phyloP scores from a whole-genome alignment of 2,888 invertebrate genomes.

The Callyntrura sp. region DNA sequence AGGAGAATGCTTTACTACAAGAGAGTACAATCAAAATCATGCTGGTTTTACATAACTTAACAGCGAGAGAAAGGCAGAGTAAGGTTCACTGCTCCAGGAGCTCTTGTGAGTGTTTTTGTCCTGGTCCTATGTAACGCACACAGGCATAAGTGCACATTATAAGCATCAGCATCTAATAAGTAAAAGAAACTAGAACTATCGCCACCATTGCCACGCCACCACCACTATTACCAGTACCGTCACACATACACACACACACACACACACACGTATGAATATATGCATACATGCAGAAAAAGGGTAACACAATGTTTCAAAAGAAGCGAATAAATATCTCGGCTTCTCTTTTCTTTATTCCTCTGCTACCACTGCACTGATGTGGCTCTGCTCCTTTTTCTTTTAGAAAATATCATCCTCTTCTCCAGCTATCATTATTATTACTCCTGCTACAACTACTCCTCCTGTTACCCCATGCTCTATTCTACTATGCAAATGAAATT shows the following conservation, averaged over 20 bases:
- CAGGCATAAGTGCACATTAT: background rate
- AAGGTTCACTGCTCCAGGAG: constrained; percentile 45
- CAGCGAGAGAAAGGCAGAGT: background rate
- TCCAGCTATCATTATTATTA: background rate
- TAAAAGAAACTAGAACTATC: background rate
- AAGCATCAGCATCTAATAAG: background rate
- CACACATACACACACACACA: constrained; percentile 6
- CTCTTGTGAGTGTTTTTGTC: background rate
- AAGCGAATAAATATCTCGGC: constrained; percentile 51
- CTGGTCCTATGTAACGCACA: background rate
- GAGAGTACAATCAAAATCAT: constrained; percentile 59
- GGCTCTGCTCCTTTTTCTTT: background rate
- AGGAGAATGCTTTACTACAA: background rate
- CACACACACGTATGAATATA: background rate
- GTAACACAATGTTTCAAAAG: constrained; percentile 49
- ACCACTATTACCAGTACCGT: background rate
- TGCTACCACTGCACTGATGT: no score
- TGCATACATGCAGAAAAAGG: background rate
- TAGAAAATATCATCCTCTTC: background rate
- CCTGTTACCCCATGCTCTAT: background rate
- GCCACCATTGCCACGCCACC: background rate
- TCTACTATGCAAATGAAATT: constrained; percentile 73
- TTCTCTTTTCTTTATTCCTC: constrained; percentile 14
- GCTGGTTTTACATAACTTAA: constrained; percentile 47
- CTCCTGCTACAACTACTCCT: no score